phyloP scores from a whole-genome alignment of 2,888 invertebrate genomes.

The Caenorhabditis uteleia region DNA sequence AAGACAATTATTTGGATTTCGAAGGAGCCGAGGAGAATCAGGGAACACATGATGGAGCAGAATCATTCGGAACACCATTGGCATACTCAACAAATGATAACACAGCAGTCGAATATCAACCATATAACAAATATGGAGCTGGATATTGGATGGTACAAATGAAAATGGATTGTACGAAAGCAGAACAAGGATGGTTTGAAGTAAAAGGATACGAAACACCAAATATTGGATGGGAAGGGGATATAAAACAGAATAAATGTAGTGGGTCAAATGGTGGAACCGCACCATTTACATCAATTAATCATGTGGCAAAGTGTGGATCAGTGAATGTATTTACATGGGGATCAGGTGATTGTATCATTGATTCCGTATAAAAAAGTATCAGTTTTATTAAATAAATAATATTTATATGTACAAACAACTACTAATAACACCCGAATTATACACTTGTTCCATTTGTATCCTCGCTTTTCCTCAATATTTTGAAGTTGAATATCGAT shows the following conservation, averaged over 20 bases:
- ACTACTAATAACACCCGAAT: too few relatives aligned
- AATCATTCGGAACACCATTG: conserved; percentile 60
- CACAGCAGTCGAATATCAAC: conserved; percentile 64
- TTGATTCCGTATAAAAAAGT: conserved; percentile 9
- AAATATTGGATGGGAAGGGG: conserved; percentile 69
- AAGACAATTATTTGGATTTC: conserved; percentile 62
- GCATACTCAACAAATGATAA: conserved; percentile 65
- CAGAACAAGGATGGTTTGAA: conserved; percentile 72
- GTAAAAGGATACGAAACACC: conserved; percentile 69
- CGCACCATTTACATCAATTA: conserved; percentile 64
- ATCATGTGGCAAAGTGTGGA: conserved; percentile 72
- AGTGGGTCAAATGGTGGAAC: conserved; percentile 64
- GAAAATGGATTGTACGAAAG: conserved; percentile 71
- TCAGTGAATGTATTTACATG: conserved; percentile 70
- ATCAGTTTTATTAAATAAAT: neutral
- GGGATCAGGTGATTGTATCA: conserved; percentile 37
- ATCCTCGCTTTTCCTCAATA: too few relatives aligned
- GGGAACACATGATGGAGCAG: conserved; percentile 61
- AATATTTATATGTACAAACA: too few relatives aligned
- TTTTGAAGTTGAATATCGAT: too few relatives aligned
- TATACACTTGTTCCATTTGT: too few relatives aligned
- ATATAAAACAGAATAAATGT: conserved; percentile 65
- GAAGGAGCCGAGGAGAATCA: conserved; percentile 62
- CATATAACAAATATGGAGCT: conserved; percentile 69
- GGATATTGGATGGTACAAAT: conserved; percentile 72